Evolutionary conservation across 2,888 invertebrate species (phyloP), one percentile per base, ranked within the genome.

Genomic region (Drosophila parthenogenetica): DNA sequence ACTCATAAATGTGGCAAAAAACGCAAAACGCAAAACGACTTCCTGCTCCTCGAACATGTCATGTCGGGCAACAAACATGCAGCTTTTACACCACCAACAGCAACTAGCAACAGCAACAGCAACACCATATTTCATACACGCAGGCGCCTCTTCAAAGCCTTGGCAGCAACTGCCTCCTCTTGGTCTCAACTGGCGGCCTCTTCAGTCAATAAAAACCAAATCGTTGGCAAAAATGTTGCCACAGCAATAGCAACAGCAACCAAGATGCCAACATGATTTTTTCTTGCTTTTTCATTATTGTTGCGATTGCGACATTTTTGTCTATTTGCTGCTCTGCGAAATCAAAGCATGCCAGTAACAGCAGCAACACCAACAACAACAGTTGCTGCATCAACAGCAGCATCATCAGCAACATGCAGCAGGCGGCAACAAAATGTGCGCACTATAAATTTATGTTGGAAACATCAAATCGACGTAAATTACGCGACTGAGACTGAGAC

Each of bases 401-500:
- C 80, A 83, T 19, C 54, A 69, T 77, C 70, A 63, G 54, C 76
- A 69, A 69, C 74, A 71, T 68, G 73, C 69, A 77, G 71, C 76
- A 82, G 83, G 73, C 81, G 78, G 55, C 84, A 87, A 83, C 85
- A 87, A 87, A 87, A 80, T 88, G 80, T 85, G 83, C 62, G 88
- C 86, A 70, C 88, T 86, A 84, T 87, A 87, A 84, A 84, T 85
- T 87, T 79, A 81, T 87, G 87, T 85, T 87, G 82, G 87, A 69
- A 84, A 87, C 83, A 87, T 83, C 80, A 85, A 83, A 86, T 82
- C 84, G 88, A 86, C 88, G 84, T 85, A 86, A 88, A 84, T 84
- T 84, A 84, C 86, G 88, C 88, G 80, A 62, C 75, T 39, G 17
- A 17, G 49, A 5, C 14, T 29, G 11, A 46, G 16, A 37, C 37